Evolutionary conservation across 2,113 vertebrate species (phyloP).

Genomic region (Pedionomus torquatus): DNA sequence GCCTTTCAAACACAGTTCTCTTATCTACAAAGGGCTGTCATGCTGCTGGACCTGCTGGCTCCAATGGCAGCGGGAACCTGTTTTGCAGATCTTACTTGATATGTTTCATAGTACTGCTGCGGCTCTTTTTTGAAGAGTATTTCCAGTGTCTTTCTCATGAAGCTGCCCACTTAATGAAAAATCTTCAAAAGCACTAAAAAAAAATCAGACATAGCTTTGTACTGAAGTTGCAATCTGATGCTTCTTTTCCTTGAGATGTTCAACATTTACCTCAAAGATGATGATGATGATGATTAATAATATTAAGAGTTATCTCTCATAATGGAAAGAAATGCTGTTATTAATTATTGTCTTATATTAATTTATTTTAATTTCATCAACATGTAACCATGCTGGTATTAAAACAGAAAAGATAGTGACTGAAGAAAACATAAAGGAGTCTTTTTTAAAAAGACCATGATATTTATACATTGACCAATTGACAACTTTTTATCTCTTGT

Average conservation of each 20-base stretch:
- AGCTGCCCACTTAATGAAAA: neutral
- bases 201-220: neutral
- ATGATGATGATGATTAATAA: neutral
- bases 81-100: neutral
- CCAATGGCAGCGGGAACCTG: neutral
- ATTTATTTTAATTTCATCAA: neutral
- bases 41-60: neutral
- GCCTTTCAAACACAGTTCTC: neutral
- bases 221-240: neutral
- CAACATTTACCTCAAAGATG: accelerated
- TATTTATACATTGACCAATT: neutral
- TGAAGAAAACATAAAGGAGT: neutral
- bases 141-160: neutral
- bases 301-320: neutral
- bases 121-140: neutral
- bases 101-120: neutral
- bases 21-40: neutral
- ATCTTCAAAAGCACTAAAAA: neutral
- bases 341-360: neutral
- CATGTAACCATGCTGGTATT: neutral
- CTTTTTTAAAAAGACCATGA: neutral
- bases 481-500: neutral
- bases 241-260: neutral
- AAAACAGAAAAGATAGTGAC: accelerated
- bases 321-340: neutral